These are phyloP conservation scores for Autographa pulchrina DNA, from an alignment of 2,888 invertebrate species.

Conservation along the genomic window DNA sequence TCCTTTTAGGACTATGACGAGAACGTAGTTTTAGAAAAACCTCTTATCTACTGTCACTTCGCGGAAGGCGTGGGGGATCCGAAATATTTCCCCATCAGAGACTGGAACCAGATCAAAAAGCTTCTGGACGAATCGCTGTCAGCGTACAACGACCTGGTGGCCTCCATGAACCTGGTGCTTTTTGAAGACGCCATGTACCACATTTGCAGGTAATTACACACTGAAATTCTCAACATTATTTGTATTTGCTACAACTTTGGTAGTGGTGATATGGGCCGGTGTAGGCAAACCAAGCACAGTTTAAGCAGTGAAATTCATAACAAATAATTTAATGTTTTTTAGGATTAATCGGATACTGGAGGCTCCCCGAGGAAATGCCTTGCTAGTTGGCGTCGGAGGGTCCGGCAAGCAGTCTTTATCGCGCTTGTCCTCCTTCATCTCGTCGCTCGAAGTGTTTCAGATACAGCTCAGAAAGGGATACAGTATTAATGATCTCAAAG, in stretches of 20 bases:
- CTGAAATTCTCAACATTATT: neutral
- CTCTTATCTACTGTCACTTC: conserved; percentile 97
- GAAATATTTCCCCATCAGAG: conserved; percentile 95
- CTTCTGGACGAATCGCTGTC: conserved; percentile 94
- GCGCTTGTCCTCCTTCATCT: conserved; percentile 96
- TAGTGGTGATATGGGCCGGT: no score
- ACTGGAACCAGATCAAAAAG: conserved; percentile 92
- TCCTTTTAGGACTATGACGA: conserved; percentile 92
- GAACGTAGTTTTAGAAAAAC: conserved; percentile 91
- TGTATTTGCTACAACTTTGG: no score
- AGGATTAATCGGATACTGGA: conserved; percentile 98
- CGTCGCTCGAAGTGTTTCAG: conserved; percentile 97
- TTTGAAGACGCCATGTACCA: conserved; percentile 99
- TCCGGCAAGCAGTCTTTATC: conserved; percentile 98
- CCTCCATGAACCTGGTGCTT: conserved; percentile 97
- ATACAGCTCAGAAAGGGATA: conserved; percentile 97
- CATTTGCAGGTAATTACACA: conserved; percentile 91
- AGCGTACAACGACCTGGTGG: conserved; percentile 96
- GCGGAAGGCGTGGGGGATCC: conserved; percentile 97
- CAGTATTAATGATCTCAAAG: conserved; percentile 93
- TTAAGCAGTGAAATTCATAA: no score
- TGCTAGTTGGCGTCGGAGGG: conserved; percentile 98
- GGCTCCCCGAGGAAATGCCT: conserved; percentile 96
- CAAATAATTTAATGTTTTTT: conserved; percentile 1
- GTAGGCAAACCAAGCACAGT: no score